Conservation (phyloP, 1,140 invertebrate species). For the Aphelenchoides fujianensis region DNA sequence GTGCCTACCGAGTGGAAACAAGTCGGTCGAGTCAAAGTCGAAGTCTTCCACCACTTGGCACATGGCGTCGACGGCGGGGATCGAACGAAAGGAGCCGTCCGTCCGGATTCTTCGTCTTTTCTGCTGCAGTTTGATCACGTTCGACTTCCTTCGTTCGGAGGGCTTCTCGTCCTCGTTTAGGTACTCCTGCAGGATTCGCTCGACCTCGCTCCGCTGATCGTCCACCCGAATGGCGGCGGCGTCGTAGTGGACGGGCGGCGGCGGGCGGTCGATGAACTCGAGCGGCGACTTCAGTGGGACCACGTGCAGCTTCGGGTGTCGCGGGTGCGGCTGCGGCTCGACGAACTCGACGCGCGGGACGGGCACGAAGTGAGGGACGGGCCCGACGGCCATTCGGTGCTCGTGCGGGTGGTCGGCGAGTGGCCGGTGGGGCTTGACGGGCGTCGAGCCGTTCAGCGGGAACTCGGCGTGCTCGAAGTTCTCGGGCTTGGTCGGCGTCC, state of each 20-base stretch:
- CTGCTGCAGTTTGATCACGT: constrained; percentile 41
- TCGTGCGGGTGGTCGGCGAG: not conserved
- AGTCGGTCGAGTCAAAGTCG: constrained; percentile 47
- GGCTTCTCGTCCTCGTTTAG: not conserved
- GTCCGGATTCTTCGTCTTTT: constrained; percentile 42
- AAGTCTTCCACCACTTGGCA: constrained; percentile 41
- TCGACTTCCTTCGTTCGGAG: constrained; percentile 28
- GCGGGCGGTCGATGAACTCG: constrained; percentile 13
- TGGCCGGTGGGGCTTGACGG: not conserved
- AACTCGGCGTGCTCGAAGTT: not conserved
- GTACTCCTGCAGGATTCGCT: constrained; percentile 33
- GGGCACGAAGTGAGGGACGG: not conserved
- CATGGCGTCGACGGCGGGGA: constrained; percentile 45
- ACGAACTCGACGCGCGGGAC: not conserved
- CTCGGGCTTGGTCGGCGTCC: not conserved
- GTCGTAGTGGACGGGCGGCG: constrained; percentile 9
- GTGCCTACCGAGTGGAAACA: constrained; percentile 43
- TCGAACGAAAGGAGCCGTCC: constrained; percentile 39
- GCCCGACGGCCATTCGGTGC: not conserved
- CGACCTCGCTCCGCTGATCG: constrained; percentile 26
- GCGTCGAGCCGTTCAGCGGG: not conserved
- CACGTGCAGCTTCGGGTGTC: not conserved
- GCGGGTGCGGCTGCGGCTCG: not conserved
- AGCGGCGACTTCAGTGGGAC: not conserved
- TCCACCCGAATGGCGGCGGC: not conserved